Percentiles rank a stretch among this genome's conserved stretches.
Evolutionary conservation across 2,113 vertebrate species (phyloP).

Genomic region (Microcebus lehilahytsara): DNA sequence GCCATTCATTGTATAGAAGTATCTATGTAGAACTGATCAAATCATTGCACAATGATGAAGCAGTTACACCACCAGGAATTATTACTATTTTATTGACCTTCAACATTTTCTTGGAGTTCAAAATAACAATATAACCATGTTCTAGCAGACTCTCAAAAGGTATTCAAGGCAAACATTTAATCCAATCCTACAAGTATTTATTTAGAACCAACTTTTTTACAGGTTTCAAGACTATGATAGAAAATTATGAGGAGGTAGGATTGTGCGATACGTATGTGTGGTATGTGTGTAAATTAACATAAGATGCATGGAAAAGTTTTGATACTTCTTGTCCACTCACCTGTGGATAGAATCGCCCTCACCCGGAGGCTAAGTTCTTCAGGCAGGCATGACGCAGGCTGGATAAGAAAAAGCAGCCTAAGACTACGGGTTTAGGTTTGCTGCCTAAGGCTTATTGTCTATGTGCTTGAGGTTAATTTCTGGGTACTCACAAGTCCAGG

Average conservation of each 20-base stretch:
- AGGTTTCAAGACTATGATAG: not conserved
- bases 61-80: conserved; percentile 9
- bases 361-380: not conserved
- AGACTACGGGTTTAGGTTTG: not conserved
- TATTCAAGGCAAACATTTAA: not conserved
- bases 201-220: not conserved
- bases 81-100: not conserved
- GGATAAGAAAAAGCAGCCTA: not conserved
- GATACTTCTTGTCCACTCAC: not conserved
- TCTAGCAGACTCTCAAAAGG: not conserved
- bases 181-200: not conserved
- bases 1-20: not conserved
- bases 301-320: not conserved
- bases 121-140: conserved; percentile 11
- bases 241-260: not conserved
- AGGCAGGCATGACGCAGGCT: fast-evolving
- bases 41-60: not conserved
- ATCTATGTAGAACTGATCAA: not conserved
- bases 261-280: not conserved
- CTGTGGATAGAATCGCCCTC: not conserved
- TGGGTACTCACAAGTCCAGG: not conserved
- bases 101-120: not conserved
- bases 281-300: not conserved
- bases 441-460: not conserved
- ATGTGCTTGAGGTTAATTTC: not conserved